These are phyloP conservation scores for Heliconius sara DNA, from an alignment of 2,888 invertebrate species.

Conservation along the genomic window DNA sequence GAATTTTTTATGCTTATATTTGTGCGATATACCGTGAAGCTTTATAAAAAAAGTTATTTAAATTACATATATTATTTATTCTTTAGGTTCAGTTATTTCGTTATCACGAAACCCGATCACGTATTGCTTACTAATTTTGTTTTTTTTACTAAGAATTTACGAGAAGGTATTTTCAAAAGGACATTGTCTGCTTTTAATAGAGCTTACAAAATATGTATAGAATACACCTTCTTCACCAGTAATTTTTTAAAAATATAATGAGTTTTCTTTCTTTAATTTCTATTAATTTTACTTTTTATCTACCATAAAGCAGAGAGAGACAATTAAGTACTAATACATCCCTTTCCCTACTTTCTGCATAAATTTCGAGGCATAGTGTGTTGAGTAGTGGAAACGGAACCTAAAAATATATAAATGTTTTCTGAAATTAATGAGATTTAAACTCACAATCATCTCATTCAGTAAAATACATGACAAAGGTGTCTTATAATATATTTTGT, in stretches of 20 bases:
- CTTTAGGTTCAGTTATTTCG: not conserved
- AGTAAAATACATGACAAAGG: not conserved
- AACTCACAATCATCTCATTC: not conserved
- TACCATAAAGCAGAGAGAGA: too few relatives aligned
- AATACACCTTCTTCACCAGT: not conserved
- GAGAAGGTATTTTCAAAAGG: constrained; percentile 3
- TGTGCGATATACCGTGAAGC: not conserved
- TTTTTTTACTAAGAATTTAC: constrained; percentile 16
- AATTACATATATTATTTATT: not conserved
- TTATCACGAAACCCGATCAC: not conserved
- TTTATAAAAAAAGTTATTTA: not conserved
- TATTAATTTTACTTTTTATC: too few relatives aligned
- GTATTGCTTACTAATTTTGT: not conserved
- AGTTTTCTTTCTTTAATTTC: too few relatives aligned
- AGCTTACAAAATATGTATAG: not conserved
- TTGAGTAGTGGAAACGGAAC: not conserved
- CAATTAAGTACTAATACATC: too few relatives aligned
- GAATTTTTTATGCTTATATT: not conserved
- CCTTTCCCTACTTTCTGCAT: too few relatives aligned
- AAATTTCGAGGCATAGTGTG: too few relatives aligned
- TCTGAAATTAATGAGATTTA: not conserved
- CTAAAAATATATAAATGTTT: not conserved
- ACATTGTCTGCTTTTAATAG: not conserved
- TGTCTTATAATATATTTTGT: not conserved
- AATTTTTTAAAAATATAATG: not conserved